Evolutionary conservation across 2,888 invertebrate genomes (phyloP), one percentile per base, ranked within the genome.

Genomic region (Latheticus oryzae): DNA sequence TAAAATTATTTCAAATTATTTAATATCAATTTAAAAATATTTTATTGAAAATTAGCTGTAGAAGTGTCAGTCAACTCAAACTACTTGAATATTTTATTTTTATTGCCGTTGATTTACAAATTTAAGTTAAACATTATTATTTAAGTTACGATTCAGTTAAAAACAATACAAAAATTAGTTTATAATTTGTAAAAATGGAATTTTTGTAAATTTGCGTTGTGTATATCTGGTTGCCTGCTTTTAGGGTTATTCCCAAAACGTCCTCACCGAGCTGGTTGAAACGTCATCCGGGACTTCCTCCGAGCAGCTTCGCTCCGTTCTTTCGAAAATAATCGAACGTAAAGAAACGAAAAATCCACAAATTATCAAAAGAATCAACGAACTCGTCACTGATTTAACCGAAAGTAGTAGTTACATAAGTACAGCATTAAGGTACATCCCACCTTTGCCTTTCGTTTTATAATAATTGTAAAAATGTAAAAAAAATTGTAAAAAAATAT

Each of bases 211-310:
- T 9, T 24, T 4, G 2, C 2, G 1, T 5, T 9, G 9, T 28
- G 28, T 28, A 28, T 28, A 9, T 13, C 11, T 33, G 37, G 50
- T 57, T 58, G 43, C 59, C 59, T 61, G 43, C n/a, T 70, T 80
- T 47, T 78, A 85, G 81, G 88, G 88, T 5, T 88, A 85, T 74
- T 82, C 86, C 0, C 82, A 84, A 1, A 79, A 80, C 16, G 82
- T 87, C 5, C 78, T 88, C 69, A 79, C 80, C 53, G 78, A 78
- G 3, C 75, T 88, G 0, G 76, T 79, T 0, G 83, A 82, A 1
- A 83, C 83, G 0, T 83, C 85, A 0, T 78, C 77, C 11, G 85
- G 84, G 2, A 84, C 86, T 0, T 83, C 87, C 0, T 79, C 83
- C 0, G 80, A 80, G 1, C 88, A 88, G 66, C 76, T 88, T 35